Percentiles rank a stretch among this genome's conserved stretches.
Conservation (phyloP, 2,797 vertebrate species). For the Borostomias antarcticus region DNA sequence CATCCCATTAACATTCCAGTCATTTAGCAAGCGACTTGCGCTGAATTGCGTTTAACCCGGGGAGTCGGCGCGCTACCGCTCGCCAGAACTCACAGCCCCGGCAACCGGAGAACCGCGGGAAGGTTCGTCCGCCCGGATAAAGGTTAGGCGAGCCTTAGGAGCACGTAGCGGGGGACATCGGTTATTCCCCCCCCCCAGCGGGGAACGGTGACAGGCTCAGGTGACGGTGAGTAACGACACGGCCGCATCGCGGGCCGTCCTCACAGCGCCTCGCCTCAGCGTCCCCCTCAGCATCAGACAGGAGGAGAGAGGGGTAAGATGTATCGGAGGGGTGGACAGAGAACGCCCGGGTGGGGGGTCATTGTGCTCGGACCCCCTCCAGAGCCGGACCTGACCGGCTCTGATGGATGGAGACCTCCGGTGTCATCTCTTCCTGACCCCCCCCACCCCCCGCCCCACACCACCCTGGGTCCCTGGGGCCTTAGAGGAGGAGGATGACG, state of each 20-base stretch:
- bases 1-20: no score
- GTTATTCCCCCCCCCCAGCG: constrained; percentile 18
- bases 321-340: constrained; percentile 48
- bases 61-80: no score
- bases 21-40: no score
- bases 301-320: constrained; percentile 50
- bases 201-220: constrained; percentile 20
- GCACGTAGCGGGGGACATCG: constrained; percentile 28
- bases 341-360: constrained; percentile 58
- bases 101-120: no score
- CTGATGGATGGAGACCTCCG: constrained; percentile 68
- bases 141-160: constrained; percentile 21
- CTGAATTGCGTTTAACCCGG: no score
- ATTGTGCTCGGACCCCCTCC: constrained; percentile 31
- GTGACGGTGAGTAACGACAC: constrained; percentile 65
- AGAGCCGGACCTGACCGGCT: constrained; percentile 34
- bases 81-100: no score
- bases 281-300: no score
- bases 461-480: constrained; percentile 62
- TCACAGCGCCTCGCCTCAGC: constrained; percentile 49
- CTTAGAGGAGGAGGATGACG: constrained; percentile 51
- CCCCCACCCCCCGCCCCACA: no score
- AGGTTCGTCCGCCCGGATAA: constrained; percentile 34
- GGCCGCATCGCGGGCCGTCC: constrained; percentile 43
- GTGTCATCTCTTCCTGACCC: constrained; percentile 61